These are phyloP conservation scores for Beroe forskalii DNA, from an alignment of 37 sponge, comb jelly and placozoan genomes.

Conservation along the genomic window DNA sequence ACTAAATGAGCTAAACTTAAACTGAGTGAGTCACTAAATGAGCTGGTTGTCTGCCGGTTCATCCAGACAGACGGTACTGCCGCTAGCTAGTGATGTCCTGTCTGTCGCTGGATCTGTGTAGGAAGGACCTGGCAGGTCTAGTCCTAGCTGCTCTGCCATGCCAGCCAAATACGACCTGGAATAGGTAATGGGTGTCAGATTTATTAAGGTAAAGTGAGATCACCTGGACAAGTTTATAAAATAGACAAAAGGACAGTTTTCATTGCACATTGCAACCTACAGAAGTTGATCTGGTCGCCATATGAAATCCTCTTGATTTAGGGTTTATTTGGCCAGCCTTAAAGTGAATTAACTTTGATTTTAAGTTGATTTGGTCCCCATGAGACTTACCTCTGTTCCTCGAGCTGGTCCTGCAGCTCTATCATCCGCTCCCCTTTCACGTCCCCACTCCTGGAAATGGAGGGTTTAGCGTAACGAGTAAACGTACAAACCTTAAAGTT, in stretches of 20 bases:
- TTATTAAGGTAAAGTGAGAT: neutral
- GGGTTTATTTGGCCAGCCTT: too few species aligned
- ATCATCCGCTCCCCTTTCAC: conserved; percentile 52
- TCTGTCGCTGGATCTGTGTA: neutral
- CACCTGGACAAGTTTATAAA: neutral
- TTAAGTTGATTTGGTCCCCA: neutral
- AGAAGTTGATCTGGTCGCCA: neutral
- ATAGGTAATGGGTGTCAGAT: neutral
- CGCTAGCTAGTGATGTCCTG: conserved; percentile 19
- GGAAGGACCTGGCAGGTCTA: neutral
- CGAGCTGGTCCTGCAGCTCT: conserved; percentile 43
- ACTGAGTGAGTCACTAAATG: too few species aligned
- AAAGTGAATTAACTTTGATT: too few species aligned
- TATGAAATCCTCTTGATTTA: too few species aligned
- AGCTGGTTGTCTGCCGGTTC: conserved; percentile 30
- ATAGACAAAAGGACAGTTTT: neutral
- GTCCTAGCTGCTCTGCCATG: conserved; percentile 27
- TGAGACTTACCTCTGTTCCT: conserved; percentile 6
- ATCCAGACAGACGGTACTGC: conserved; percentile 48
- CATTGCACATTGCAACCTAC: too few species aligned
- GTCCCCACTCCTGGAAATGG: conserved; percentile 7
- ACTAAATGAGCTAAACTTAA: too few species aligned
- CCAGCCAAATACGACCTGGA: conserved; percentile 1
- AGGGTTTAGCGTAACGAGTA: neutral
- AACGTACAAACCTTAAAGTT: too few species aligned